Evolutionary conservation across 2,797 vertebrate species (phyloP), one percentile per base, ranked within the genome.

Genomic region (Meda fulgida): DNA sequence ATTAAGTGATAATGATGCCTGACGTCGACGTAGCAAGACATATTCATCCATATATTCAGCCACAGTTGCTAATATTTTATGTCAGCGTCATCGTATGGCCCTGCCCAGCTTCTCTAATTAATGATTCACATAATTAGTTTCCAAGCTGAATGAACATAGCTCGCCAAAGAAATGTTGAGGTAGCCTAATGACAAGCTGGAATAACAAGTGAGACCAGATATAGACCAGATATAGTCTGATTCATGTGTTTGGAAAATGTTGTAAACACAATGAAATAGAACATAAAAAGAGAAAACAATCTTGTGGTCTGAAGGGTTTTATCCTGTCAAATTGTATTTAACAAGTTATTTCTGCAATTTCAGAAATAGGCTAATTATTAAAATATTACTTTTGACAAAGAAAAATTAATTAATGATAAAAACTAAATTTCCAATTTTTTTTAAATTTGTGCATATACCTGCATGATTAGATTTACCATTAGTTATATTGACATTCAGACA

Each of bases 71-170:
- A 13, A 60, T 60, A 53, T 77, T 66, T 53, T 80, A 80, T 70
- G 29, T 53, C 29, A 38, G 0, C 2, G 14, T 80, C 46, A 10
- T 70, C 3, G 11, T 40, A 55, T 36, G 23, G 29, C 65, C 14
- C 66, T 38, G 63, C 43, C 46, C n/a, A 69, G 78, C 46, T 38
- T 67, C 21, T 71, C 23, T 70, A 34, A 21, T 21, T 69, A 55
- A 55, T 70, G 14, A 40, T 70, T 80, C 31, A 78, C 36, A 46
- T 65, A 55, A 81, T 46, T 67, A 36, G 13, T 51, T 80, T 80
- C 26, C 43, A 67, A 67, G 58, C 26, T 51, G 21, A 60, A 63
- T 60, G 55, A 60, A 55, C 51, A 78, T n/a, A n/a, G 29, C 63
- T 51, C 19, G 10, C 19, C 60, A 34, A 66, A 66, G 36, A 80